Percentiles rank a stretch among this genome's conserved stretches.
These are phyloP conservation scores for Colletes latitarsis DNA, from an alignment of 1,140 invertebrate species.

Conservation along the genomic window DNA sequence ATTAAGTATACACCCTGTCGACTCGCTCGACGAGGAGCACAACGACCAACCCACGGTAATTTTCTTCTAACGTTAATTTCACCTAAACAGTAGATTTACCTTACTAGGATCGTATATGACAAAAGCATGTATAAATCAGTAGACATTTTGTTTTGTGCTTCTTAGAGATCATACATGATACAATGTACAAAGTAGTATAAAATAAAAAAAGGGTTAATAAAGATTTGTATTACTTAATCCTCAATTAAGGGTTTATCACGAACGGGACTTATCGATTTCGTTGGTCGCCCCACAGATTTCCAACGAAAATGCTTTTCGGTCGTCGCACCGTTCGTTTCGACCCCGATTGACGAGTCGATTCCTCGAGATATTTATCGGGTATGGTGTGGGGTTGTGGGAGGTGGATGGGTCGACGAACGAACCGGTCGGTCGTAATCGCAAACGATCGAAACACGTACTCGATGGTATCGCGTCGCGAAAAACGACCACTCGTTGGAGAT, in stretches of 20 bases:
- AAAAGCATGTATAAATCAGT: constrained; percentile 79
- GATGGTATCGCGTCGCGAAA: neutral
- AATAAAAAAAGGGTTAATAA: constrained; percentile 79
- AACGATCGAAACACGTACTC: neutral
- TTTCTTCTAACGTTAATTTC: constrained; percentile 50
- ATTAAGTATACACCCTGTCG: constrained; percentile 33
- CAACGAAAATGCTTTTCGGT: neutral
- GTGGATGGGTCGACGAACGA: too few species aligned
- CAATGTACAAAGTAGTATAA: constrained; percentile 81
- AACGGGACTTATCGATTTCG: constrained; percentile 52
- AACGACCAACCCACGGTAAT: constrained; percentile 38
- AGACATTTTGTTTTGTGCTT: constrained; percentile 80
- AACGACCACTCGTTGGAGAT: neutral
- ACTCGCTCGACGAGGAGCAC: constrained; percentile 23
- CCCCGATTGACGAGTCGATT: neutral
- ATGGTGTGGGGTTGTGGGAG: too few species aligned
- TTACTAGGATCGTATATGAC: constrained; percentile 75
- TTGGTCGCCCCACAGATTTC: constrained; percentile 12
- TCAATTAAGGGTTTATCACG: constrained; percentile 74
- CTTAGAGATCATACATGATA: constrained; percentile 80
- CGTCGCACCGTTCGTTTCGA: neutral
- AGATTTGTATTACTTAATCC: constrained; percentile 75
- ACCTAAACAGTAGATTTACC: constrained; percentile 66
- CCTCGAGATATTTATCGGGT: neutral
- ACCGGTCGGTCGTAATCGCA: too few species aligned